A percentile compares a stretch with the other conserved stretches of the same genome.
Conservation (phyloP, 1,140 invertebrate species). For the Sarcophaga bullata region DNA sequence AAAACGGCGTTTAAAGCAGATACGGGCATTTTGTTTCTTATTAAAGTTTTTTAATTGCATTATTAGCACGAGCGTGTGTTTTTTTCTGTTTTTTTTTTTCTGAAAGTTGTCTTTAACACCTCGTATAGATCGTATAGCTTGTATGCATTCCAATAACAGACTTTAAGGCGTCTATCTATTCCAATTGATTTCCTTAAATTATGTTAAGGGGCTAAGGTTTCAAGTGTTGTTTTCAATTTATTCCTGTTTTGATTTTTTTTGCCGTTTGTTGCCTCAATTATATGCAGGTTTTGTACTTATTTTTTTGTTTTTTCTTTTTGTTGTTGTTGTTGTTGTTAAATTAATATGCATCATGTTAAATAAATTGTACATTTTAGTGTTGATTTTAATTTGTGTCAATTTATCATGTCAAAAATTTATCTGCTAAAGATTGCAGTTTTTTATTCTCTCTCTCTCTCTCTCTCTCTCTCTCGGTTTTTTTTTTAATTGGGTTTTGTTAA, state of each 20-base stretch:
- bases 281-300: background rate
- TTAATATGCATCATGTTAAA: constrained; percentile 1
- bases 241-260: too few species aligned
- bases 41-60: constrained; percentile 32
- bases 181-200: background rate
- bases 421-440: background rate
- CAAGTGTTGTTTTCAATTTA: too few species aligned
- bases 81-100: background rate
- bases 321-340: background rate
- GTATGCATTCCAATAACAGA: too few species aligned
- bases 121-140: too few species aligned
- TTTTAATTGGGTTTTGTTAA: background rate
- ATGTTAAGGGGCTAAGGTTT: too few species aligned
- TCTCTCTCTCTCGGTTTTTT: background rate
- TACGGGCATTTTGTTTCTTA: background rate
- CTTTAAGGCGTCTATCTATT: background rate
- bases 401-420: constrained; percentile 1
- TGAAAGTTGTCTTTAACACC: background rate
- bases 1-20: background rate
- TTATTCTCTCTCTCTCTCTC: too few species aligned
- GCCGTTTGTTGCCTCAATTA: too few species aligned
- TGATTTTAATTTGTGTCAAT: constrained; percentile 11
- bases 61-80: constrained; percentile 26
- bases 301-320: background rate
- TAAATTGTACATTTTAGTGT: constrained; percentile 6